phyloP scores from a whole-genome alignment of 2,797 vertebrate species.

The Coluber constrictor region DNA sequence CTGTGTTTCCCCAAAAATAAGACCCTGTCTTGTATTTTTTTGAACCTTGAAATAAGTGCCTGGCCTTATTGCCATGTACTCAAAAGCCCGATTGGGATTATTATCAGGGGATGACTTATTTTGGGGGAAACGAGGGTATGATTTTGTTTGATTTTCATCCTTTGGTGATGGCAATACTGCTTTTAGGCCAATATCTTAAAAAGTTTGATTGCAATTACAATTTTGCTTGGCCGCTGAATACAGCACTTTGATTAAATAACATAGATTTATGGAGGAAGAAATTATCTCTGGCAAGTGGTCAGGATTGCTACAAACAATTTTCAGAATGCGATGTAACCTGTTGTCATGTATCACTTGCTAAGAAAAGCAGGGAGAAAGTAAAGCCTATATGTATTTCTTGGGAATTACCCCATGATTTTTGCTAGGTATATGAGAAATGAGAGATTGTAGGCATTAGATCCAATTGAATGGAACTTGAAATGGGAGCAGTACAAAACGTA shows the following conservation, averaged over 20 bases:
- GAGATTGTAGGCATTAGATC: neutral
- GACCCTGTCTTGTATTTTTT: too few relatives aligned
- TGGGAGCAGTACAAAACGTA: neutral
- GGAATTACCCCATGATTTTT: neutral
- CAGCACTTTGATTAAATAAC: neutral
- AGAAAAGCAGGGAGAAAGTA: neutral
- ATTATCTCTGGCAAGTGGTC: neutral
- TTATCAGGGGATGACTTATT: too few relatives aligned
- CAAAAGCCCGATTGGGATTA: too few relatives aligned
- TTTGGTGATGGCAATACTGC: neutral
- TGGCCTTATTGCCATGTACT: too few relatives aligned
- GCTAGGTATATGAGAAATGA: neutral
- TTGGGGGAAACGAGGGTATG: too few relatives aligned
- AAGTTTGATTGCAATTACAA: neutral
- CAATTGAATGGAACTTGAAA: neutral
- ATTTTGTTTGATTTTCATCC: neutral
- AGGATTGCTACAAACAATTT: neutral
- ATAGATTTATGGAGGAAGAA: neutral
- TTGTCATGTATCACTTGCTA: neutral
- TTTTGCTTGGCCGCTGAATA: neutral
- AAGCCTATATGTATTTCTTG: neutral
- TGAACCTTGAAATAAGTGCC: too few relatives aligned
- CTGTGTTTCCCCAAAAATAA: too few relatives aligned
- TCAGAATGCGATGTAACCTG: neutral
- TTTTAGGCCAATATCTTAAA: neutral